phyloP scores from a whole-genome alignment of 2,113 vertebrate species.

The Myotis yumanensis region DNA sequence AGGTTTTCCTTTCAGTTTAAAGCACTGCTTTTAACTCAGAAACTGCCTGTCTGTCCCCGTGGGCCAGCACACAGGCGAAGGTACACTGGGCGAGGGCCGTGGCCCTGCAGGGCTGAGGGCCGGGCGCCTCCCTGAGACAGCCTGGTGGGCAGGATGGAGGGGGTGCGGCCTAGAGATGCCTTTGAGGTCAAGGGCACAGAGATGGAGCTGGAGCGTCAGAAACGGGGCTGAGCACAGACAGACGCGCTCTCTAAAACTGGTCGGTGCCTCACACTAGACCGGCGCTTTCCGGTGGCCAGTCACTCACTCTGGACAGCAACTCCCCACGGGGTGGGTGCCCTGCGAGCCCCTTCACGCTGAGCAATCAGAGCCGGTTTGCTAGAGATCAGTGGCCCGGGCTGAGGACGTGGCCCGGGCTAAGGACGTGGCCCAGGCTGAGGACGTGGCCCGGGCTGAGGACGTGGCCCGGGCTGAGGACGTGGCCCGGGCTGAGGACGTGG shows the following conservation, averaged over 20 bases:
- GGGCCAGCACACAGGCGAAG: not conserved
- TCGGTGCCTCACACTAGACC: rapidly evolving
- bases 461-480: not conserved
- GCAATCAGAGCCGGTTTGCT: rapidly evolving
- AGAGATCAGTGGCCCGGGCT: not conserved
- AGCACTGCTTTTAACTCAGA: not conserved
- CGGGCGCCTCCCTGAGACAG: rapidly evolving
- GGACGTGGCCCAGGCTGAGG: not conserved
- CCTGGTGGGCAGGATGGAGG: not conserved
- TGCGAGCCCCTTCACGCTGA: rapidly evolving
- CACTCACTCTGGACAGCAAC: rapidly evolving
- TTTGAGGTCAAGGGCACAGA: rapidly evolving
- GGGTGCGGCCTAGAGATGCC: rapidly evolving
- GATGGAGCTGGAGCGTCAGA: rapidly evolving
- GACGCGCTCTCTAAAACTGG: rapidly evolving
- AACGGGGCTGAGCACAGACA: rapidly evolving
- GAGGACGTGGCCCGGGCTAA: no score
- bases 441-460: not conserved
- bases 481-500: not conserved
- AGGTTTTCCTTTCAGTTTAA: not conserved
- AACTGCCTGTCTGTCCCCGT: not conserved
- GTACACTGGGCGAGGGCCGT: not conserved
- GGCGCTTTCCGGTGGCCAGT: rapidly evolving
- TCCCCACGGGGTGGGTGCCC: rapidly evolving
- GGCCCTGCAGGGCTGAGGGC: not conserved